phyloP scores from a whole-genome alignment of 2,113 vertebrate genomes.

The Eolophus roseicapilla region DNA sequence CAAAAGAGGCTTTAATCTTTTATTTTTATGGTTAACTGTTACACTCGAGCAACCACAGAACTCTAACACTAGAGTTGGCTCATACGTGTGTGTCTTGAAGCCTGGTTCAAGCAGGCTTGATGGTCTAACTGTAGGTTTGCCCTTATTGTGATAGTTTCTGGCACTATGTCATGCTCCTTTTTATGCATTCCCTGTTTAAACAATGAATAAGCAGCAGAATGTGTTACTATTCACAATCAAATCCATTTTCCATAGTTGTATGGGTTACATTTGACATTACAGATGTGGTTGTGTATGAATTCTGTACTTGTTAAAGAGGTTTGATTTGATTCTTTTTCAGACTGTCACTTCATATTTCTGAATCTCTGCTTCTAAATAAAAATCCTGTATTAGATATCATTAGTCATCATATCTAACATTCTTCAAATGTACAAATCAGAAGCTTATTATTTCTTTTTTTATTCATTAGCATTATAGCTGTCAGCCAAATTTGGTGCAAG shows the following conservation, averaged over 20 bases:
- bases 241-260: neutral
- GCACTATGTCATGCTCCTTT: neutral
- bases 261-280: neutral
- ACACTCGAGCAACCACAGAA: neutral
- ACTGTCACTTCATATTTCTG: neutral
- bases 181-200: neutral
- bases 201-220: neutral
- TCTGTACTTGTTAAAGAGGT: neutral
- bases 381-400: neutral
- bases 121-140: neutral
- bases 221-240: neutral
- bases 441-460: neutral
- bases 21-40: neutral
- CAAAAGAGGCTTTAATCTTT: neutral
- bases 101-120: neutral
- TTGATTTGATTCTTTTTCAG: neutral
- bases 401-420: neutral
- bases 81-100: accelerated
- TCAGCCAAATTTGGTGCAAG: neutral
- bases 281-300: neutral
- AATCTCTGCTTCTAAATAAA: neutral
- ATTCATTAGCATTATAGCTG: neutral
- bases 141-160: neutral
- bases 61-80: neutral
- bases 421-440: neutral